A percentile compares a stretch with the other conserved stretches of the same genome.
These are phyloP conservation scores for Paramormyrops kingsleyae DNA, from an alignment of 2,113 vertebrate species.

Conservation along the genomic window DNA sequence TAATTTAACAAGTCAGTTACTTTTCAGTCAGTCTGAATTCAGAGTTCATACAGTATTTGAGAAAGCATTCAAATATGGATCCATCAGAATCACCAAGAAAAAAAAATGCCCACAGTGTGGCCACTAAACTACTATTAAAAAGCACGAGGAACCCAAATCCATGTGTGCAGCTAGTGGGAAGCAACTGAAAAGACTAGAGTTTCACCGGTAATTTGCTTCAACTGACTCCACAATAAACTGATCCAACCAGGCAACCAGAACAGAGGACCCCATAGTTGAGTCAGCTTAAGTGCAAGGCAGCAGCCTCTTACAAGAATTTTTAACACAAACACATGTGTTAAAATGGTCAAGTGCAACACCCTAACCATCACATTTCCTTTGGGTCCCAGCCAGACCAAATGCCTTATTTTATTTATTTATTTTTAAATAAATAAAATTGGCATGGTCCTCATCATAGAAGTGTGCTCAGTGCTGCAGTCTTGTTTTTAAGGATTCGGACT, in stretches of 20 bases:
- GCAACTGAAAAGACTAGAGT: not conserved
- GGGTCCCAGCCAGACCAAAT: not conserved
- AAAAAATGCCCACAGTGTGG: not conserved
- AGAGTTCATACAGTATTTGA: not conserved
- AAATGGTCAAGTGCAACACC: constrained; percentile 1
- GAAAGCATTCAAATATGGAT: not conserved
- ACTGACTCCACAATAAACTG: not conserved
- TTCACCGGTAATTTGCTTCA: not conserved
- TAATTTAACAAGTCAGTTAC: not conserved
- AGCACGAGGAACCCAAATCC: not conserved
- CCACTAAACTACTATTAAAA: not conserved
- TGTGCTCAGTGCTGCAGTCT: not conserved
- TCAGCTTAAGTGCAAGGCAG: not conserved
- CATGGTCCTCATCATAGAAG: not conserved
- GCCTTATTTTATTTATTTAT: not conserved
- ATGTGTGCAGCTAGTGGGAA: not conserved
- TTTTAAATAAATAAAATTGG: not conserved
- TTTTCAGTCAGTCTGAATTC: not conserved
- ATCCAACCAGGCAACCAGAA: not conserved
- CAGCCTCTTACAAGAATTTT: not conserved
- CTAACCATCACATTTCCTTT: not conserved
- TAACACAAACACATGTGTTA: not conserved
- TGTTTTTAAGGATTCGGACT: not conserved
- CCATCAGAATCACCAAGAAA: not conserved
- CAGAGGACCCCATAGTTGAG: not conserved